phyloP scores from a whole-genome alignment of 2,797 vertebrate genomes.

The Momotus momota region DNA sequence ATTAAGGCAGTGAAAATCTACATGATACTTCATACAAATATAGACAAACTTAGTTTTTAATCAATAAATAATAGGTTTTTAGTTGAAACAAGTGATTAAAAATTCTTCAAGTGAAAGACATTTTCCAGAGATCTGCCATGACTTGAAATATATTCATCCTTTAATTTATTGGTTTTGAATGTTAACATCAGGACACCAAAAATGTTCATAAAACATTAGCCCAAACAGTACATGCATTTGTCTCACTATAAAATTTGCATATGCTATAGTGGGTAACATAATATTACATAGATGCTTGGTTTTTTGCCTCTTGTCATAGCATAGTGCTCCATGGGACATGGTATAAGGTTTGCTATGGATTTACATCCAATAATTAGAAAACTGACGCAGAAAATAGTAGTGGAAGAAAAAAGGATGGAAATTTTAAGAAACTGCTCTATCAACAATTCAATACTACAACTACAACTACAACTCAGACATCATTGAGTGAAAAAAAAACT shows the following conservation, averaged over 20 bases:
- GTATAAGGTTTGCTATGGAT: background rate
- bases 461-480: background rate
- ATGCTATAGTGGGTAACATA: background rate
- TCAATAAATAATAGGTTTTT: background rate
- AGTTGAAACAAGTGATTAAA: background rate
- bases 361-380: background rate
- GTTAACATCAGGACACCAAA: background rate
- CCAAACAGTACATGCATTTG: background rate
- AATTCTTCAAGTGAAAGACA: background rate
- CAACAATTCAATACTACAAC: background rate
- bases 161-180: background rate
- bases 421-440: background rate
- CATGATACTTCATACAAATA: background rate
- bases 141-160: background rate
- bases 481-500: background rate
- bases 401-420: background rate
- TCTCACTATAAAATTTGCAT: background rate
- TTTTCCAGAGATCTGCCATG: background rate
- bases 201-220: background rate
- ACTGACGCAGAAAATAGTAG: background rate
- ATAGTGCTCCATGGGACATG: background rate
- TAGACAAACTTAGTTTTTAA: background rate
- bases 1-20: background rate
- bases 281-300: rapidly evolving
- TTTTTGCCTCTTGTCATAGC: background rate